phyloP scores from a whole-genome alignment of 2,888 invertebrate genomes.

The Agrotis clavis region DNA sequence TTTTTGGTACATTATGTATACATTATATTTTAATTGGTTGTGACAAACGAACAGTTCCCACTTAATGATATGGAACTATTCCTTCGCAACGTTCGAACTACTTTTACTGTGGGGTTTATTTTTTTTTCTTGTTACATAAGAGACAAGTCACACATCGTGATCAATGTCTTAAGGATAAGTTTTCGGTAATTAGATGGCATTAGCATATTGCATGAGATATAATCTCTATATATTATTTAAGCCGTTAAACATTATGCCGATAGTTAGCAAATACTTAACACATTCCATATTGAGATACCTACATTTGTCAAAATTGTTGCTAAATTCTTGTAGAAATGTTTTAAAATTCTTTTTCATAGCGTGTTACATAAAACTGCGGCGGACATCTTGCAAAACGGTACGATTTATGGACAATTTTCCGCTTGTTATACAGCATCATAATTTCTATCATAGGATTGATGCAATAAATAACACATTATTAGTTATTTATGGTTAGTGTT shows the following conservation, averaged over 20 bases:
- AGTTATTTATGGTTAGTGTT: constrained; percentile 37
- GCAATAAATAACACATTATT: constrained; percentile 37
- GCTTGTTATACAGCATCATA: constrained; percentile 38
- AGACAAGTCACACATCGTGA: constrained; percentile 83
- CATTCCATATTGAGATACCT: constrained; percentile 46
- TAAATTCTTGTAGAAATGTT: constrained; percentile 51
- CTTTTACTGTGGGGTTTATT: constrained; percentile 78
- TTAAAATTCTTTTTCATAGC: constrained; percentile 45
- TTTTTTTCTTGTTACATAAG: constrained; percentile 78
- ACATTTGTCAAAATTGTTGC: constrained; percentile 62
- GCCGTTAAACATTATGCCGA: constrained; percentile 55
- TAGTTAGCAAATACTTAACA: constrained; percentile 60
- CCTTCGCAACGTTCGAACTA: constrained; percentile 75
- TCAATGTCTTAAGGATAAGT: constrained; percentile 86
- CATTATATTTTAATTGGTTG: background rate
- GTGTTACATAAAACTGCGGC: constrained; percentile 39
- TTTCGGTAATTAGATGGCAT: constrained; percentile 87
- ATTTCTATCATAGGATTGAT: constrained; percentile 38
- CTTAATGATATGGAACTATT: constrained; percentile 64
- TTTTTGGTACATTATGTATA: too few relatives aligned
- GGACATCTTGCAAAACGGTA: constrained; percentile 39
- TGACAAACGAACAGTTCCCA: constrained; percentile 51
- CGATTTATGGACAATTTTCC: constrained; percentile 54
- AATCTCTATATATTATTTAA: constrained; percentile 59
- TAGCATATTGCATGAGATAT: constrained; percentile 81